Evolutionary conservation across 2,888 invertebrate genomes (phyloP).

Genomic region (Nebria salina): DNA sequence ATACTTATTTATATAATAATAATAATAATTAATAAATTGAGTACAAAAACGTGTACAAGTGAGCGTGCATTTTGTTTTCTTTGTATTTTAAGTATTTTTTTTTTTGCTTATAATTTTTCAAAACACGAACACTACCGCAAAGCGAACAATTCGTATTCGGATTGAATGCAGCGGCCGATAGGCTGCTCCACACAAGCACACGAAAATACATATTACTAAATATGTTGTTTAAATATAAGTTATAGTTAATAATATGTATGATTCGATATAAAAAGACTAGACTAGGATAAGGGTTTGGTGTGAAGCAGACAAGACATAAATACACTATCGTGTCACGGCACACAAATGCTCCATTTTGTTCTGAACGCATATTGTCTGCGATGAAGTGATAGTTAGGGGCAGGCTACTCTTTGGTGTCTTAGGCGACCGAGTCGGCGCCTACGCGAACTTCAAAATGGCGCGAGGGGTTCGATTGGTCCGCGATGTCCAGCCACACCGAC

Average conservation of each 20-base stretch:
- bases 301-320: slow-evolving; percentile 20
- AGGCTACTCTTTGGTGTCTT: slow-evolving; percentile 47
- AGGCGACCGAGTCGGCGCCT: not conserved
- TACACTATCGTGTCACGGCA: not conserved
- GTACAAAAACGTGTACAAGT: slow-evolving; percentile 4
- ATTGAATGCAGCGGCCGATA: not conserved
- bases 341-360: not conserved
- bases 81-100: not conserved
- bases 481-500: slow-evolving; percentile 61
- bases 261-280: slow-evolving; percentile 63
- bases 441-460: slow-evolving; percentile 8
- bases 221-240: slow-evolving; percentile 4
- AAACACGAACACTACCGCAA: slow-evolving; percentile 1
- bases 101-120: not conserved
- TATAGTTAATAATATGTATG: slow-evolving; percentile 57
- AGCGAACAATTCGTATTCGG: not conserved
- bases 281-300: slow-evolving; percentile 60
- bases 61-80: not conserved
- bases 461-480: slow-evolving; percentile 61
- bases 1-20: not conserved
- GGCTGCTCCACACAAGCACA: slow-evolving; percentile 11
- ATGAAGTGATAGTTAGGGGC: not conserved
- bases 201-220: slow-evolving; percentile 17
- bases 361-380: not conserved
- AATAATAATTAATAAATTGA: not conserved